Base-by-base conservation (phyloP, 2,888 invertebrate species). In the Nephrotoma guestfalica region DNA sequence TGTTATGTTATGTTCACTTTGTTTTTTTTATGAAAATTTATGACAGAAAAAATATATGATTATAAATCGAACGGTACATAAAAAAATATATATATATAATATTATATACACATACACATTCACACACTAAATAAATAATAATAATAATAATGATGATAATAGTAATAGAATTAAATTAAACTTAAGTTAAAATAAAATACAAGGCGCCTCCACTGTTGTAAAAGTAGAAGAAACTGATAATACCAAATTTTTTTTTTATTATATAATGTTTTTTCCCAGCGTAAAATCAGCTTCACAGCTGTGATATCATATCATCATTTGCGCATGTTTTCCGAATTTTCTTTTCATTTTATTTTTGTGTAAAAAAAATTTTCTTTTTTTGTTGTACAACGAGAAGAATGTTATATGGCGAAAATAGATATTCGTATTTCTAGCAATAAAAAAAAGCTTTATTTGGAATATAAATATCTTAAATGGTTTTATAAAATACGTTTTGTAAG, bases 281-380 rank as follows among this genome's bases (percentile, higher is more conserved):
- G 84, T 84, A 84, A 84, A 84, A 84, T 84, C 84, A 84, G 84
- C 84, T 84, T 84, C 84, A 84, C 84, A 84, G 84, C 84, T 84
- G 84, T 84, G 84, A 84, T 84, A 84, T 84, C 84, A 84, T 41
- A 41, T 84, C 84, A 84, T 84, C 84, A 84, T 84, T 84, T 84
- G 84, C 84, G 84, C 84, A 84, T 84, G 84, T 84, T 42, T 84
- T 84, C 42, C 42, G n/a, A 84, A 41, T 84, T 84, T 84, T 84
- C 41, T 84, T 84, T 84, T 84, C 41, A 84, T 84, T 84, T 84
- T 41, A 41, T 41, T 84, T 84, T 84, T 84, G 41, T 84, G n/a
- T 84, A 41, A 41, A 41, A 84, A 11, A 41, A 30, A 71, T 71
- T 57, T 57, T 7, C 51, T 57, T 57, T 71, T 71, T 71, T 71